Evolutionary conservation across 2,113 vertebrate genomes (phyloP), one percentile per base, ranked within the genome.

Genomic region (Podarcis muralis): DNA sequence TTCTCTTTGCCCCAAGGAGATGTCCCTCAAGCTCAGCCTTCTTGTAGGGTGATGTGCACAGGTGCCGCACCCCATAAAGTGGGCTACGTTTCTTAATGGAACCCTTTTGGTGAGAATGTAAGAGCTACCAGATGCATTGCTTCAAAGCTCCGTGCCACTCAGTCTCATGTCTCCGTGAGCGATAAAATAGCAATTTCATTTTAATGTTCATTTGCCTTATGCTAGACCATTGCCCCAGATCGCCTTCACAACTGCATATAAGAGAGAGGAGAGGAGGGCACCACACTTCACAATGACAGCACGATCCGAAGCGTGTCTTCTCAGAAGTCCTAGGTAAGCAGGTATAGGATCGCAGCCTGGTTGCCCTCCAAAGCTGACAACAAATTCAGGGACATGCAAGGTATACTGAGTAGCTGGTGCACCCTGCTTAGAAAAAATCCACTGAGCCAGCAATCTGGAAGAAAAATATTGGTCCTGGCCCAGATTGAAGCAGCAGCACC

Each of bases 381-480:
- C 13, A 68, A 80, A 79, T 12, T 80, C 77, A 53, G 25, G 65
- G 77, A 20, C 59, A 81, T 9, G n/a, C 11, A 37, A 2, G 23
- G 76, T 35, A 18, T 76, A 48, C 20, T 23, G 59, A 76, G 35
- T 88, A 65, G 40, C 40, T 88, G 80, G 71, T 35, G 53, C n/a
- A 75, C 57, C 71, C 57, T 75, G 71, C 87, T 83, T 88, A 71
- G 80, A 83, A 88, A 75, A 81, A 81, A 88, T 83, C 80, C 57
- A 76, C 71, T 40, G 40, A 83, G 80, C 71, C 37, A 35, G 57
- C 43, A 76, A 83, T 76, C 72, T 88, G 74, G 57, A 88, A 88
- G 72, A 77, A 77, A 88, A 88, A 88, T 83, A 88, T 83, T 88
- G 59, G 72, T 88, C 81, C 87, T 88, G 81, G 81, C n/a, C 81